Conservation (phyloP, 2,888 invertebrate species). For the Sinohyriopsis cumingii region DNA sequence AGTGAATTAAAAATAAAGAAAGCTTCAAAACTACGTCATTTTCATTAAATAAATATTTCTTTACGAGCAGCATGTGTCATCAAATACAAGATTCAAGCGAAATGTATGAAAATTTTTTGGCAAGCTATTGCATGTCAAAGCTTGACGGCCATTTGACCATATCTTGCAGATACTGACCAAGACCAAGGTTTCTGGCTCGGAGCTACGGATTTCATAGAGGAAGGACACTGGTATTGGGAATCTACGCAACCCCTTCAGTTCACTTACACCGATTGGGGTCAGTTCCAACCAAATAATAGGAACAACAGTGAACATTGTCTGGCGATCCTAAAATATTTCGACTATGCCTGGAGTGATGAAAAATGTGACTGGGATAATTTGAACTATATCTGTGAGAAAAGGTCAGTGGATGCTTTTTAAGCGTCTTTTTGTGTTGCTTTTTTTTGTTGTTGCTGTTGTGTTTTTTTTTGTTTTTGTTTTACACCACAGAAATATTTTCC, state of each 20-base stretch:
- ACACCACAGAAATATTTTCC: too few relatives aligned
- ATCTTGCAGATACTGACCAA: constrained; percentile 2
- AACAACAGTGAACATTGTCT: constrained; percentile 15
- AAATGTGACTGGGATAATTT: constrained; percentile 16
- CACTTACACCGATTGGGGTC: constrained; percentile 10
- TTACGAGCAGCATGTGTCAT: too few relatives aligned
- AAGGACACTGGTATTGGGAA: constrained; percentile 16
- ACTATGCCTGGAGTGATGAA: constrained; percentile 24
- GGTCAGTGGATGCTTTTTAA: constrained; percentile 7
- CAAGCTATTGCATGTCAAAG: too few relatives aligned
- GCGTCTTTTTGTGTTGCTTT: too few relatives aligned
- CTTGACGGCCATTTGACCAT: too few relatives aligned
- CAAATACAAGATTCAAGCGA: too few relatives aligned
- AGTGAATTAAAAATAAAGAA: too few relatives aligned
- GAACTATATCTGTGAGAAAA: constrained; percentile 20
- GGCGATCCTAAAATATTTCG: constrained; percentile 19
- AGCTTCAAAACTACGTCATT: too few relatives aligned
- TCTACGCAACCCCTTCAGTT: background rate
- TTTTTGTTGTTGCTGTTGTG: too few relatives aligned
- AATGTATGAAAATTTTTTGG: too few relatives aligned
- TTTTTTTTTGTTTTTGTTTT: too few relatives aligned
- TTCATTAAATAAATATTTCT: too few relatives aligned
- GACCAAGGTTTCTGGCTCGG: constrained; percentile 24
- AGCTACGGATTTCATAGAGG: constrained; percentile 5
- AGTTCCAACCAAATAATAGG: constrained; percentile 18